Evolutionary conservation across 2,888 invertebrate species (phyloP).

Genomic region (Cetonia aurata): DNA sequence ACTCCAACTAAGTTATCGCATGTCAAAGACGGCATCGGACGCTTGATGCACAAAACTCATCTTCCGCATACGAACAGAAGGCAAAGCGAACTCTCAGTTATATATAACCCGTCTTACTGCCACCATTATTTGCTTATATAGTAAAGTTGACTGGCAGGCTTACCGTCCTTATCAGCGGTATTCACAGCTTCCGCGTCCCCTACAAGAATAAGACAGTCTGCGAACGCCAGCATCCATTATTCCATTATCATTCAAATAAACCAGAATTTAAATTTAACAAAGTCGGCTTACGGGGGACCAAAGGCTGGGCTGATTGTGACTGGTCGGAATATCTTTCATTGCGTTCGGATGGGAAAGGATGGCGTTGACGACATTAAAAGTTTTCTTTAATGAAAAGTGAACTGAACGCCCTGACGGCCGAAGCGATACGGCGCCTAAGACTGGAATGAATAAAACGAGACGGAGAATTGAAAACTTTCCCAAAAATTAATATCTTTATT

Average conservation of each 20-base stretch:
- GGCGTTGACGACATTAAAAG: conserved; percentile 54
- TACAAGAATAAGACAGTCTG: conserved; percentile 53
- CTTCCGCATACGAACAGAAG: conserved; percentile 23
- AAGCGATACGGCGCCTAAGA: conserved; percentile 10
- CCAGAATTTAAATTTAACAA: conserved; percentile 58
- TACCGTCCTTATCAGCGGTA: conserved; percentile 59
- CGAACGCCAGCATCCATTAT: conserved; percentile 57
- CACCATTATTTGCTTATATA: conserved; percentile 37
- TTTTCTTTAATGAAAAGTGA: conserved; percentile 56
- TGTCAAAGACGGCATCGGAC: conserved; percentile 3
- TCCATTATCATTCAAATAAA: conserved; percentile 62
- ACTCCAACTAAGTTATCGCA: neutral
- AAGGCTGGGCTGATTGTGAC: conserved; percentile 33
- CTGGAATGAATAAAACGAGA: neutral
- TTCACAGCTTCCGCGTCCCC: conserved; percentile 57
- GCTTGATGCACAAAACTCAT: conserved; percentile 28
- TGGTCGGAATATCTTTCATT: conserved; percentile 38
- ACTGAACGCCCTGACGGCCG: conserved; percentile 19
- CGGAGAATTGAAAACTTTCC: conserved; percentile 31
- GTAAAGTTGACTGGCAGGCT: conserved; percentile 57
- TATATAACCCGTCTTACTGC: conserved; percentile 37
- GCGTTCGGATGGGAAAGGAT: conserved; percentile 31
- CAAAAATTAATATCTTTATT: conserved; percentile 46
- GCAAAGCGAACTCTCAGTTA: conserved; percentile 36
- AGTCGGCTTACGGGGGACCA: conserved; percentile 49